Evolutionary conservation across 2,888 invertebrate genomes (phyloP).

Genomic region (Kryphioiulus occultus): DNA sequence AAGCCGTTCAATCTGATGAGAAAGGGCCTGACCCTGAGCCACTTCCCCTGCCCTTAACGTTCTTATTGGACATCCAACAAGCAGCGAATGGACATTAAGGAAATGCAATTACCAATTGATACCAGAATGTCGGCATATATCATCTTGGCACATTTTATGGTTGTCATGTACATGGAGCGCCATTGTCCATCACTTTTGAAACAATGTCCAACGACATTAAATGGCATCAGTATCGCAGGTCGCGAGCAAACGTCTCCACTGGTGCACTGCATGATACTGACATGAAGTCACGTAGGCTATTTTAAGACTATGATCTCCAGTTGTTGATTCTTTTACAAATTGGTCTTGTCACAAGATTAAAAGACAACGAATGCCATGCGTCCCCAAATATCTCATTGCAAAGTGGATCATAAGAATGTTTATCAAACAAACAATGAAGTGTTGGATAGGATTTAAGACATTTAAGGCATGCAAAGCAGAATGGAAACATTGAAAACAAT

Average conservation of each 20-base stretch:
- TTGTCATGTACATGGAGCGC: background rate
- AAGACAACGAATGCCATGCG: background rate
- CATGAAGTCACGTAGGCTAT: background rate
- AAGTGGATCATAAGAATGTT: no score
- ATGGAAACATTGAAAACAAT: no score
- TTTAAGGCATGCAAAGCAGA: no score
- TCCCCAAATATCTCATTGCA: no score
- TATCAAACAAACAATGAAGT: no score
- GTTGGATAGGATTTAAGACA: no score
- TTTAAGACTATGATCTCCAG: background rate
- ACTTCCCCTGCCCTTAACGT: background rate
- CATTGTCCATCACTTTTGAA: background rate
- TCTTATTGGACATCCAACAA: background rate
- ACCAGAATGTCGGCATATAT: background rate
- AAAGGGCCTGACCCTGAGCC: background rate
- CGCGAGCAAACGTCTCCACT: background rate
- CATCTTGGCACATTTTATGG: background rate
- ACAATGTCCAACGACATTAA: background rate
- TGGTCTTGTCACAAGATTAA: background rate
- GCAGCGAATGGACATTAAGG: background rate
- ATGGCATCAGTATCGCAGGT: background rate
- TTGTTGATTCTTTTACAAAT: slow-evolving; percentile 6
- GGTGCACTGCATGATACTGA: background rate
- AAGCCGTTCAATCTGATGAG: background rate
- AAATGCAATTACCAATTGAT: slow-evolving; percentile 9